Evolutionary conservation across 2,797 vertebrate species (phyloP).

Genomic region (Acanthornis magna): DNA sequence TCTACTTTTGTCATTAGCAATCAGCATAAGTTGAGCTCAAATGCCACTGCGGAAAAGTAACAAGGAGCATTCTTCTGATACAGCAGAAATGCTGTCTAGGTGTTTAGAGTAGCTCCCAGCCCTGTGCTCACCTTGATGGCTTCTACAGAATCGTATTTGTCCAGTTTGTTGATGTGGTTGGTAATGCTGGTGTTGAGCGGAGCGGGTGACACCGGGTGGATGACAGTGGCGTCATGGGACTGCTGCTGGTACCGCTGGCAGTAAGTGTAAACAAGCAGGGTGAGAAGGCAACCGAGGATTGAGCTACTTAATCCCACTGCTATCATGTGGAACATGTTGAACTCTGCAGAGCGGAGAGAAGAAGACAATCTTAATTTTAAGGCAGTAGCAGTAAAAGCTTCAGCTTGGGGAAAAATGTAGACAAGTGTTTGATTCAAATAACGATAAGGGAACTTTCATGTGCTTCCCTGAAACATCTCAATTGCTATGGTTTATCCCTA

Average conservation of each 20-base stretch:
- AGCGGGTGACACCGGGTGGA: constrained; percentile 92
- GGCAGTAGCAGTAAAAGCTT: not conserved
- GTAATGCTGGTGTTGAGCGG: constrained; percentile 98
- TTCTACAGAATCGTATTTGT: constrained; percentile 96
- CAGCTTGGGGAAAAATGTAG: not conserved
- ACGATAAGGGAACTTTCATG: not conserved
- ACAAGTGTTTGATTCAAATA: not conserved
- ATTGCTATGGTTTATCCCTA: not conserved
- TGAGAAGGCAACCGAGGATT: constrained; percentile 93
- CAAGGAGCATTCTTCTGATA: not conserved
- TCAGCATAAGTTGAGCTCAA: not conserved
- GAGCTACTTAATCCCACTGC: constrained; percentile 95
- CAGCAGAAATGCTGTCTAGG: not conserved
- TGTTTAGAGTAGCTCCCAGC: accelerated
- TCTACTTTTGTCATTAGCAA: not conserved
- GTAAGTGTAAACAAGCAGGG: constrained; percentile 92
- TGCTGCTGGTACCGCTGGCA: constrained; percentile 97
- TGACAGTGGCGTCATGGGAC: constrained; percentile 93
- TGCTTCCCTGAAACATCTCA: not conserved
- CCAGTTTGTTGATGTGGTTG: constrained; percentile 98
- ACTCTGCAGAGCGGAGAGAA: constrained; percentile 77
- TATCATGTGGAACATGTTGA: constrained; percentile 97
- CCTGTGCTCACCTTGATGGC: constrained; percentile 90
- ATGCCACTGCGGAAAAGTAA: not conserved
- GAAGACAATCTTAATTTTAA: not conserved